Evolutionary conservation across 2,113 vertebrate species (phyloP).

Genomic region (Sylvilagus bachmani): DNA sequence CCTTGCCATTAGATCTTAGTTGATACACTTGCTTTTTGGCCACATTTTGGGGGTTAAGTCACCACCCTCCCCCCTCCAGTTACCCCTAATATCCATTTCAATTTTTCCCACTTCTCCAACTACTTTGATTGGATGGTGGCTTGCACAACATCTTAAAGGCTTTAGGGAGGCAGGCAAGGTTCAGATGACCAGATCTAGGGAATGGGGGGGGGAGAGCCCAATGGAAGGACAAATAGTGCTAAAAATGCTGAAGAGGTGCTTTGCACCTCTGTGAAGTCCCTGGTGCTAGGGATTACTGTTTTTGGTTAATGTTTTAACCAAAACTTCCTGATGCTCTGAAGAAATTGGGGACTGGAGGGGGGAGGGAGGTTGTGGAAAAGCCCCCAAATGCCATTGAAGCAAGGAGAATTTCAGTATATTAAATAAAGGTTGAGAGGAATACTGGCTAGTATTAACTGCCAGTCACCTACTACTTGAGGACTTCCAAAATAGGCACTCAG

Average conservation of each 20-base stretch:
- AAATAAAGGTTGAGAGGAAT: constrained; percentile 68
- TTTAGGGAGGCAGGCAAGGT: background rate
- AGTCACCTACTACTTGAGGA: constrained; percentile 56
- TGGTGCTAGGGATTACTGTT: background rate
- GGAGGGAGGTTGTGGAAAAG: background rate
- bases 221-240: background rate
- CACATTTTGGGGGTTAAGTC: background rate
- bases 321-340: constrained; percentile 52
- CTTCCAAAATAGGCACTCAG: constrained; percentile 63
- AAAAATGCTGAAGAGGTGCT: background rate
- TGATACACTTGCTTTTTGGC: background rate
- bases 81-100: background rate
- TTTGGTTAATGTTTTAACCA: background rate
- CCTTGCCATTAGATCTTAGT: background rate
- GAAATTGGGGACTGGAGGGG: background rate
- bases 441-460: constrained; percentile 60
- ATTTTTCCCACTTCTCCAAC: background rate
- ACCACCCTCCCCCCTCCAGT: background rate
- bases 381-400: constrained; percentile 51
- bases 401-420: constrained; percentile 64
- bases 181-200: background rate
- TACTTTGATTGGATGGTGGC: background rate
- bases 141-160: background rate
- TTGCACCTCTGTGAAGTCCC: constrained; percentile 2
- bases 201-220: background rate